Base-by-base conservation (phyloP, 2,797 vertebrate genomes). In the Ambastaia sidthimunki region DNA sequence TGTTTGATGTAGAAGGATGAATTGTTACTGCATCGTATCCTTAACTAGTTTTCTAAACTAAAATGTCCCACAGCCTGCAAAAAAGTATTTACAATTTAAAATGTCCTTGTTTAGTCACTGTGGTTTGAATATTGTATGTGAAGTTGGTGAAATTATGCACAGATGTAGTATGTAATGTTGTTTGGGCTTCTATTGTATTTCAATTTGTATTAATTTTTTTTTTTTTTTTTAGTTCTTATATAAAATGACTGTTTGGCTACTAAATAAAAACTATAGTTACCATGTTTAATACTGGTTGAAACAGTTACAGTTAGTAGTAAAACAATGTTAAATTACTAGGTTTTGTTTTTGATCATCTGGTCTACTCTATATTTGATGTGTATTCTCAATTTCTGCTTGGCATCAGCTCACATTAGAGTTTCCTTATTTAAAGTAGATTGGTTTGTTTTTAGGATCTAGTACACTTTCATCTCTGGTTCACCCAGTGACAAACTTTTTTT, bases 1-100 rank as follows among this genome's bases (percentile, higher is more conserved):
- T 85, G 81, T 88, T 88, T 87, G 82, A 86, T 85, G 67, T 66
- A 63, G 62, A 48, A 34, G 62, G 41, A 71, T 41, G 50, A 55
- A 6, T 16, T 75, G 31, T 66, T 48, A n/a, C 50, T 13, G 59
- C 44, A 48, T 5, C 28, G 11, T 18, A 69, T 48, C 47, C 18
- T 31, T 16, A 37, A 10, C 16, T 28, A 68, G n/a, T 68, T 28
- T 59, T 68, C 21, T 19, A 15, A 34, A 44, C 50, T 25, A 57
- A 47, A 55, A 28, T 11, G 31, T 18, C 23, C 34, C 7, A 18
- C 28, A 63, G 4, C 31, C 7, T 6, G 18, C 2, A 28, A 16
- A 62, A 3, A 60, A 59, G 25, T 59, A 12, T 59, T 23, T 31
- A 16, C 23, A 31, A 16, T 31, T 62, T 62, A 13, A 63, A n/a